Base-by-base conservation (phyloP, 2,888 invertebrate species). In the Alentia gelatinosa region DNA sequence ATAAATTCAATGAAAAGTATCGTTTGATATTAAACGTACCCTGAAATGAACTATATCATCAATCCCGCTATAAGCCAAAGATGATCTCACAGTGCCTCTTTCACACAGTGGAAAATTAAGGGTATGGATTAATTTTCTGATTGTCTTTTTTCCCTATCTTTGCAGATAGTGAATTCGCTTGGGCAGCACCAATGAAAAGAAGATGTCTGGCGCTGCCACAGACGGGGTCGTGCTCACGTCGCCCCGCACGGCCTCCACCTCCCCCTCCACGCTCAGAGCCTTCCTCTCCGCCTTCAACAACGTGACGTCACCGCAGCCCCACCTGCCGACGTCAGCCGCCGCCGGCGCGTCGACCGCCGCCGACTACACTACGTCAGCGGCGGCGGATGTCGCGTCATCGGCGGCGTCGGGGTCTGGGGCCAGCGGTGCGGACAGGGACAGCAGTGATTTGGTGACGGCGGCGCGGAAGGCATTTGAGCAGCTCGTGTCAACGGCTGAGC, bases 261-360 rank as follows among this genome's bases (percentile, higher is more conserved):
- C 47, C 7, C 15, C 30, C 86, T n/a, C 30, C 86, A 35, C 86
- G 15, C 86, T 86, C 4, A 26, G 12, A 26, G 9, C 30, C 47
- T 47, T 86, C 47, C 42, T 50, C 42, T 19, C 42, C 40, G 86
- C 86, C 86, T 4, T 86, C 86, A 23, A 19, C 86, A 86, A 86
- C 35, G 86, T 86, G 86, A 86, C 86, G 86, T 26, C 47, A 47
- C 26, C 50, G 12, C 92, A 63, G 33, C 79, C 42, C 30, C 75
- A 68, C 26, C 88, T 93, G 90, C 93, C 89, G 92, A 75, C 90
- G 90, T 68, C 90, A 39, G 37, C 56, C 37, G 26, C 56, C 12
- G 15, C 23, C 37, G 15, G 33, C 15, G 33, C 91, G 75, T 35
- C 74, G 33, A 33, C 37, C 30, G n/a, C 50, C 79, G 84, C 47